Conservation (phyloP, 2,113 vertebrate species). For the Brachionichthys hirsutus region DNA sequence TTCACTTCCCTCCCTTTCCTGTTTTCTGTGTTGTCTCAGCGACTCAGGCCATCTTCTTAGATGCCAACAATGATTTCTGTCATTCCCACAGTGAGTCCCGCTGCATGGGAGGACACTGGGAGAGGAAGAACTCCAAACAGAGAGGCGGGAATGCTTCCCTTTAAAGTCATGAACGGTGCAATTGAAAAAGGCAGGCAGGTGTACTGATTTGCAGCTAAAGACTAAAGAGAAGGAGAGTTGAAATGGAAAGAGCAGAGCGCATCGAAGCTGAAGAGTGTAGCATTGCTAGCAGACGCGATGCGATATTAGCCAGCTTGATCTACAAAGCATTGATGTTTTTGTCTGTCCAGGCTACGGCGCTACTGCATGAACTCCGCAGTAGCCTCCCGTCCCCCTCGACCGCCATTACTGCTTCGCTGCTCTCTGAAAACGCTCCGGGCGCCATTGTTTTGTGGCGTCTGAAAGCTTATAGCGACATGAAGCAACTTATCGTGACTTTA, state of each 20-base stretch:
- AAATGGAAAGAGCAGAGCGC: too few species aligned
- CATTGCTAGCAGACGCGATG: too few species aligned
- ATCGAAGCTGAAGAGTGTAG: neutral
- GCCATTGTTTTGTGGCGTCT: slow-evolving; percentile 1
- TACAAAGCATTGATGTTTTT: too few species aligned
- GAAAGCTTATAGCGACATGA: slow-evolving; percentile 13
- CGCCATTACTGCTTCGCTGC: slow-evolving; percentile 12
- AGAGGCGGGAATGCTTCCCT: too few species aligned
- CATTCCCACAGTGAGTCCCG: slow-evolving; percentile 7
- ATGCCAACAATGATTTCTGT: slow-evolving; percentile 13
- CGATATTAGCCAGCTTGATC: too few species aligned
- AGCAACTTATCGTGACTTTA: slow-evolving; percentile 12
- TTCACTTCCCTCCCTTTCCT: slow-evolving; percentile 56
- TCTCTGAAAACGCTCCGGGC: neutral
- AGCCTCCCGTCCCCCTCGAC: neutral
- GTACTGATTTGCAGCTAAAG: too few species aligned
- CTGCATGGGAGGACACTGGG: too few species aligned
- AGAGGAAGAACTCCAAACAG: too few species aligned
- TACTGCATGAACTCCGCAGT: neutral
- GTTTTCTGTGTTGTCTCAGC: slow-evolving; percentile 59
- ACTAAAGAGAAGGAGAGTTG: too few species aligned
- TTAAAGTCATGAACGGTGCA: too few species aligned
- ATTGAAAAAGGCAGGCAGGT: too few species aligned
- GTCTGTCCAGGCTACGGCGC: neutral
- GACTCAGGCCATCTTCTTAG: slow-evolving; percentile 13